Conservation (phyloP, 2,797 vertebrate species). For the Fundulus diaphanus region DNA sequence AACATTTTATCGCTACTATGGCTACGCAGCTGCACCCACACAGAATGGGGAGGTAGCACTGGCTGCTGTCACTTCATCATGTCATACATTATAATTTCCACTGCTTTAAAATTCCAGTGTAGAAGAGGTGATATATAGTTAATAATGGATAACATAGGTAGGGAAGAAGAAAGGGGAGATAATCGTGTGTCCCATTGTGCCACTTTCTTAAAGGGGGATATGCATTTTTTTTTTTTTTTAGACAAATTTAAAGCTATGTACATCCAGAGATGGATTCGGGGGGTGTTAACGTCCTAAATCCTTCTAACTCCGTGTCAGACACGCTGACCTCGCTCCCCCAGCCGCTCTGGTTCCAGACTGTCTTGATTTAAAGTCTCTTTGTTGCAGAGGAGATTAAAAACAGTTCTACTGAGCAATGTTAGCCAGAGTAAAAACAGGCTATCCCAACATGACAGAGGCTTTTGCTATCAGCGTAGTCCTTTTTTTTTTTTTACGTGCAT, state of each 20-base stretch:
- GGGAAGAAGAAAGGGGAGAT: constrained; percentile 37
- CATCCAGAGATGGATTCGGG: constrained; percentile 30
- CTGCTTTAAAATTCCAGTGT: constrained; percentile 43
- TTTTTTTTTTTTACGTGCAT: constrained; percentile 3
- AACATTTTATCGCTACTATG: constrained; percentile 69
- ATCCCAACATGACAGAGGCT: constrained; percentile 4
- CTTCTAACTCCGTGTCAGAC: constrained; percentile 38
- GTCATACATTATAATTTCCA: constrained; percentile 67
- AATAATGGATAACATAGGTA: constrained; percentile 56
- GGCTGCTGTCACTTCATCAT: constrained; percentile 67
- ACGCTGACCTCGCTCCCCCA: constrained; percentile 53
- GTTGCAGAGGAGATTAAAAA: constrained; percentile 55
- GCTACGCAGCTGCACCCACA: constrained; percentile 55
- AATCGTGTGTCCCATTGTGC: constrained; percentile 47
- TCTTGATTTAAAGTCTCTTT: constrained; percentile 52
- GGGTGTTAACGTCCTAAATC: constrained; percentile 46
- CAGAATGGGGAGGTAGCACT: constrained; percentile 46
- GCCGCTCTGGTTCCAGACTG: constrained; percentile 25
- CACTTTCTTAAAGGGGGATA: constrained; percentile 49
- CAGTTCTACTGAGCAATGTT: constrained; percentile 31
- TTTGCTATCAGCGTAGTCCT: constrained; percentile 1
- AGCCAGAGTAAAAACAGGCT: constrained; percentile 7
- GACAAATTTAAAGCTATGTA: constrained; percentile 36
- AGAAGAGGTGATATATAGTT: constrained; percentile 33
- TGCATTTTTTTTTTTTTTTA: constrained; percentile 44